Conservation (phyloP, 2,113 vertebrate genomes). For the Chauna torquata region DNA sequence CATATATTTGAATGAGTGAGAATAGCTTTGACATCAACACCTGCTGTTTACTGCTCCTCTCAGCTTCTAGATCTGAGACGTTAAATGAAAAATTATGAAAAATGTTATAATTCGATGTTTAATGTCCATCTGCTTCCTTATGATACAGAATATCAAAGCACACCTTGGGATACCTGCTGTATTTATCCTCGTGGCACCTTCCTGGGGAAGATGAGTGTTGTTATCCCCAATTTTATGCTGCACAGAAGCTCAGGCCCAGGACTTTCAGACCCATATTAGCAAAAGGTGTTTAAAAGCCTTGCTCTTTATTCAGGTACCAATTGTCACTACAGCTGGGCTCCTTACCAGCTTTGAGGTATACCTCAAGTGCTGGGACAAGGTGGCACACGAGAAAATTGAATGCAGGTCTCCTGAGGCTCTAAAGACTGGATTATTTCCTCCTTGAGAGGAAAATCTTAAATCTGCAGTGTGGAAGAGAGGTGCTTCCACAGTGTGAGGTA, state of each 20-base stretch:
- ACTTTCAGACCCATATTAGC: not conserved
- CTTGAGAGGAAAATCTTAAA: not conserved
- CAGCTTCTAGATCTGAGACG: not conserved
- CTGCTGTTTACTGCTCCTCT: not conserved
- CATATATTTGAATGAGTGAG: not conserved
- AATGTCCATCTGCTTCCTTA: not conserved
- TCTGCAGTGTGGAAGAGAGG: not conserved
- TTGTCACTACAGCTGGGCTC: not conserved
- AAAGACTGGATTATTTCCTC: not conserved
- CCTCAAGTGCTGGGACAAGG: not conserved
- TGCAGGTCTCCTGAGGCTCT: not conserved
- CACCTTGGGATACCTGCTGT: rapidly evolving
- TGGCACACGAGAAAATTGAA: not conserved
- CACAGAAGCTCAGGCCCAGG: not conserved
- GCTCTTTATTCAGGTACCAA: not conserved
- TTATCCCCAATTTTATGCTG: not conserved
- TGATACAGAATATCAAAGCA: not conserved
- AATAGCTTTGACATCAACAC: not conserved
- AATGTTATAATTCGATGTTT: not conserved
- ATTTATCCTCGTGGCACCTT: not conserved
- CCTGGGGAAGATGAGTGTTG: not conserved
- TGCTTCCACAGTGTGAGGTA: not conserved
- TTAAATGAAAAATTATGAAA: not conserved
- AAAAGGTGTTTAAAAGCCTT: not conserved
- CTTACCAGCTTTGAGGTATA: not conserved